These are phyloP conservation scores for Myocastor coypus DNA, from an alignment of 2,113 vertebrate genomes.

Conservation along the genomic window DNA sequence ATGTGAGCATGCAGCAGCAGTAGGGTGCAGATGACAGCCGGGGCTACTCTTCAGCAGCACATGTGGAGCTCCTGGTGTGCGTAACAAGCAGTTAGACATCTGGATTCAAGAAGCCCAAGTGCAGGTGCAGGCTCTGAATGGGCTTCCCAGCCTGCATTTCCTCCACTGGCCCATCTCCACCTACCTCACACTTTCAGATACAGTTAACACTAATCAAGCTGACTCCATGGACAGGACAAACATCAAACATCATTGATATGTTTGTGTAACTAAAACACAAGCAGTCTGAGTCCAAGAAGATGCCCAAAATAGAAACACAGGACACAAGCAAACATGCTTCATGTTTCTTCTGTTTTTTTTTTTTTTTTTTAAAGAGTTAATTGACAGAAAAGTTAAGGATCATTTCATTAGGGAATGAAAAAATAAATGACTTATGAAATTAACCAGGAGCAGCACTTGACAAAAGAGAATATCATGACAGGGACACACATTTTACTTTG, in stretches of 20 bases:
- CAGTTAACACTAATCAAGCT: accelerated
- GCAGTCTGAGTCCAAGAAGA: not conserved
- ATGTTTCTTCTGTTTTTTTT: not conserved
- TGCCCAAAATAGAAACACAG: not conserved
- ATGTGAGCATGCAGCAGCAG: not conserved
- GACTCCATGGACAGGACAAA: not conserved
- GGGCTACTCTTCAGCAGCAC: not conserved
- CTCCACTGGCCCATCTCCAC: accelerated
- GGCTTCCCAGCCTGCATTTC: not conserved
- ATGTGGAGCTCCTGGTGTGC: not conserved
- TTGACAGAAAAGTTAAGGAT: not conserved
- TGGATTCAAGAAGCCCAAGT: not conserved
- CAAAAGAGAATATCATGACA: not conserved
- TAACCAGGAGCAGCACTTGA: not conserved
- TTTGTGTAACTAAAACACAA: slow-evolving; percentile 21
- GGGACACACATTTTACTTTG: not conserved
- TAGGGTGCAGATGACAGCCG: not conserved
- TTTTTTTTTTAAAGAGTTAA: not conserved
- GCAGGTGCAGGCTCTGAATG: not conserved
- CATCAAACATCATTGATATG: accelerated
- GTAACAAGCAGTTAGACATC: not conserved
- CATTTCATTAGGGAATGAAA: not conserved
- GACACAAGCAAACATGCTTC: not conserved
- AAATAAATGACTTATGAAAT: slow-evolving; percentile 1
- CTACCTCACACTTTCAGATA: not conserved